Conservation (phyloP, 1,140 invertebrate species). For the Mamestra configurata region DNA sequence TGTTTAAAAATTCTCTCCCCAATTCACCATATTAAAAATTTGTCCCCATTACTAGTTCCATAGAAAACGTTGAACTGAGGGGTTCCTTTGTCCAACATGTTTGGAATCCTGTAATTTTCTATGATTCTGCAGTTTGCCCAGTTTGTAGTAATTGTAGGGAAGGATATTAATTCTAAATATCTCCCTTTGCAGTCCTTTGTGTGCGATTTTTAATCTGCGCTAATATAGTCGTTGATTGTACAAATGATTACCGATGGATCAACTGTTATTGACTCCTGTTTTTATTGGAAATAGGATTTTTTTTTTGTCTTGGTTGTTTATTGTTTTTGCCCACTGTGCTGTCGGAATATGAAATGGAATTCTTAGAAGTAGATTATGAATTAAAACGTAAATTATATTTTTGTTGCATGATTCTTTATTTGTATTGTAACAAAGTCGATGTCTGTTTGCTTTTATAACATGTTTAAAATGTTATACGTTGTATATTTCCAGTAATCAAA, state of each 20-base stretch:
- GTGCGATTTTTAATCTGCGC: constrained; percentile 74
- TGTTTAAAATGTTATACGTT: neutral
- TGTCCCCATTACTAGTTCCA: constrained; percentile 80
- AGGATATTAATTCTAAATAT: constrained; percentile 77
- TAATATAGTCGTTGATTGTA: constrained; percentile 63
- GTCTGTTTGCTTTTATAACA: too few relatives aligned
- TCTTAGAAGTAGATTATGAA: neutral
- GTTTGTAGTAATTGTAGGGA: constrained; percentile 76
- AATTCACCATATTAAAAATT: constrained; percentile 78
- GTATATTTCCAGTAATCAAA: constrained; percentile 1
- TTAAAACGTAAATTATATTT: neutral
- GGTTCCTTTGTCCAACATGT: constrained; percentile 76
- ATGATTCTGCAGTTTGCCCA: constrained; percentile 81
- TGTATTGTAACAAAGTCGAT: too few relatives aligned
- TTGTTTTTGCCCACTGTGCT: constrained; percentile 25
- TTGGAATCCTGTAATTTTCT: constrained; percentile 85
- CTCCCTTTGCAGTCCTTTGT: constrained; percentile 72
- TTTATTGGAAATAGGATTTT: constrained; percentile 21
- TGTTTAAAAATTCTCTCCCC: constrained; percentile 79
- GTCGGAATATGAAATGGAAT: neutral
- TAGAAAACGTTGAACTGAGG: constrained; percentile 71
- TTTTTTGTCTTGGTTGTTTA: neutral
- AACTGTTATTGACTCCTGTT: constrained; percentile 37
- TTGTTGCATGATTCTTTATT: too few relatives aligned
- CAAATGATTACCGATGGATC: constrained; percentile 53